phyloP scores from a whole-genome alignment of 2,888 invertebrate genomes.

The Gibbula magus region DNA sequence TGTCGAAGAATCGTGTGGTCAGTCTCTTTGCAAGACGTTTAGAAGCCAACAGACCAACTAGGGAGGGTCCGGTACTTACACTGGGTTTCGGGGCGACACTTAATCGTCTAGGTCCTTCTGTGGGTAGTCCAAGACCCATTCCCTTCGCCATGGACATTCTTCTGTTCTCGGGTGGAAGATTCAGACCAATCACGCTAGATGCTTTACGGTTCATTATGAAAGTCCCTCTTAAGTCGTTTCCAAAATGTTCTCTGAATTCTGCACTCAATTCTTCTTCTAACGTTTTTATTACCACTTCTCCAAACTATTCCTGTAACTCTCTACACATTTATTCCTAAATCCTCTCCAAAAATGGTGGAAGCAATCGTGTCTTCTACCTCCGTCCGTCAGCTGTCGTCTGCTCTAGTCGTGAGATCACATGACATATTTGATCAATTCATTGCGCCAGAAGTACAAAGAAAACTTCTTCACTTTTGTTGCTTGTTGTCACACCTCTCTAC shows the following conservation, averaged over 20 bases:
- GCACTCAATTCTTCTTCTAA: no score
- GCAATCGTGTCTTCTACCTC: no score
- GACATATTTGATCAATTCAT: conserved; percentile 14
- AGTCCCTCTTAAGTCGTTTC: not conserved
- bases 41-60: conserved; percentile 54
- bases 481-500: not conserved
- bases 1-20: conserved; percentile 38
- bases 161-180: not conserved
- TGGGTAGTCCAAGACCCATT: not conserved
- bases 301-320: no score
- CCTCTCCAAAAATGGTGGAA: no score
- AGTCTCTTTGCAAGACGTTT: conserved; percentile 57
- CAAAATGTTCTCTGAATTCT: no score
- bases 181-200: not conserved
- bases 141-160: conserved; percentile 19
- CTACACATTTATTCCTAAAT: no score
- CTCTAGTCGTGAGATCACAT: not conserved
- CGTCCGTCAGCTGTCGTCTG: not conserved
- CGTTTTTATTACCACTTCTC: no score
- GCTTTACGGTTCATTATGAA: not conserved
- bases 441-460: no score
- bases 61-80: conserved; percentile 40
- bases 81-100: not conserved
- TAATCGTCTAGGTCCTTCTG: not conserved
- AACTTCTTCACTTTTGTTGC: not conserved